Base-by-base conservation (phyloP, 2,888 invertebrate genomes). In the Polymixis flavicincta region DNA sequence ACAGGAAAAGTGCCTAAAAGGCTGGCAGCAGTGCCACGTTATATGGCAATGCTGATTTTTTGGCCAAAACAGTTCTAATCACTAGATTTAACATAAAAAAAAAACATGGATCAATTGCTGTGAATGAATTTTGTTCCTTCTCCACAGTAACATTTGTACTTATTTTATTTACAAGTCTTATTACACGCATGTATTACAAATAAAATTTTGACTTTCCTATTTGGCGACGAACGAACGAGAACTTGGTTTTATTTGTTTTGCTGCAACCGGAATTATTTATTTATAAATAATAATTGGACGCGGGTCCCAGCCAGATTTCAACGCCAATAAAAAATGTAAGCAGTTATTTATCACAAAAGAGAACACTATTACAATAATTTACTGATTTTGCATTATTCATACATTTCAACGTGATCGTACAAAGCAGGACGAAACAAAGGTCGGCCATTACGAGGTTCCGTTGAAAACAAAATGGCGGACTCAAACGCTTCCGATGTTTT, bases 361-460 rank as follows among this genome's bases (percentile, higher is more conserved):
- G 59, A 75, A 60, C 75, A 70, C 76, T 70, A 63, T 70, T 66
- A 66, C 37, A 61, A 63, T 80, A 66, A 76, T 67, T 82, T 63
- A 63, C 19, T 75, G 45, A 28, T 80, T 76, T 22, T 55, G 55
- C 50, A 66, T 78, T 73, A 78, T 72, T 68, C 71, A 74, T 75
- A 74, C 57, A 83, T 78, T 78, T 78, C 54, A 74, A 70, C 52
- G 54, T 60, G 76, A 78, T 80, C 81, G 74, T 77, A 65, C 74
- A 71, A 84, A 79, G 80, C 83, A 59, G 68, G 42, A 50, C 19
- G 42, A 79, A 79, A 84, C 84, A 82, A 84, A 69, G 69, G 80
- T 64, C 74, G 54, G 77, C 83, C 82, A 83, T 83, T 77, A 84
- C 66, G 73, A 13, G 64, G 85, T 80, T 84, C 71, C 85, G 81